Evolutionary conservation across 2,113 vertebrate genomes (phyloP), one percentile per base, ranked within the genome.

Genomic region (Noctilio leporinus): DNA sequence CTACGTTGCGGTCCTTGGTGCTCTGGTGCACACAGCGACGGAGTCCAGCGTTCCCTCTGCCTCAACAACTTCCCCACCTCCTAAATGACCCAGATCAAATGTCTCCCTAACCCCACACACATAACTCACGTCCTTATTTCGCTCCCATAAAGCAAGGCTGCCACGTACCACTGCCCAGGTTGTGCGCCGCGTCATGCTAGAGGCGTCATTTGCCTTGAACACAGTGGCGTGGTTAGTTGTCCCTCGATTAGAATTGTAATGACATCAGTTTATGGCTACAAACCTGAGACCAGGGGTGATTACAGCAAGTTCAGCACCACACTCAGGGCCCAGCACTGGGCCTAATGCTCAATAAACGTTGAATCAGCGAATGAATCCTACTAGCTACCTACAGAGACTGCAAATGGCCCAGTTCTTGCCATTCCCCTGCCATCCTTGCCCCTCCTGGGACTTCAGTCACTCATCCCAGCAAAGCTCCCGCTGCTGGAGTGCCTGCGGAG

Each of bases 41-140:
- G 16, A 43, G 70, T 62, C 76, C 43, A 62, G n/a, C 10, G 38
- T 43, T 62, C 85, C 43, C 45, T 80, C 35, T 22, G 75, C 77
- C 43, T 81, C 40, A 24, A 83, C 72, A 62, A 81, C 53, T 33
- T 55, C 72, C 76, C 93, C 67, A n/a, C 45, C 45, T 86, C 62
- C 69, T 47, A 22, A 76, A 47, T 22, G 24, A 62, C 85, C 77
- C 30, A 10, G 87, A 59, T 86, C 40, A 35, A 55, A 62, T 45
- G 59, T 59, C 67, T 73, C 35, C 89, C 53, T 49, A 47, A 17
- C 16, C n/a, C 57, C 57, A 7, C 1, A 8, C 30, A 14, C 15
- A 8, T 64, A 45, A 65, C 22, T 65, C 33, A 33, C 14, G 49
- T 24, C 62, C 62, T 43, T 65, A 12, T 5, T 24, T 5, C 38